These are phyloP conservation scores for Sinelater perroti DNA, from an alignment of 2,888 invertebrate species.

Conservation along the genomic window DNA sequence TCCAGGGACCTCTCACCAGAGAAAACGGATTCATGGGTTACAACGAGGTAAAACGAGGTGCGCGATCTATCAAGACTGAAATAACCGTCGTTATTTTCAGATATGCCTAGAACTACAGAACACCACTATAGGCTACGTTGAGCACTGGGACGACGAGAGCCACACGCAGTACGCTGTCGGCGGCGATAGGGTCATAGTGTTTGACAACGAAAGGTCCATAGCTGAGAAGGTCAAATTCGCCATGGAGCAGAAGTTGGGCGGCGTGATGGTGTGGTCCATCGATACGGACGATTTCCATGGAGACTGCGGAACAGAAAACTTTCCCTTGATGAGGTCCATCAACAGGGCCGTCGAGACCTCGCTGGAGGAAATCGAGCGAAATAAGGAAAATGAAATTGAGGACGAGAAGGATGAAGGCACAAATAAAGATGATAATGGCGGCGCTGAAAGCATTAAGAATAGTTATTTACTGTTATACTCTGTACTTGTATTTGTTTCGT, in stretches of 20 bases:
- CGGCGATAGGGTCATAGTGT: conserved; percentile 74
- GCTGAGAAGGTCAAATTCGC: conserved; percentile 76
- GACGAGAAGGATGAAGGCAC: conserved; percentile 16
- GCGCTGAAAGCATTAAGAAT: not conserved
- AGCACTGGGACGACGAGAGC: conserved; percentile 74
- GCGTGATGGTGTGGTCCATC: conserved; percentile 89
- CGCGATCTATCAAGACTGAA: not conserved
- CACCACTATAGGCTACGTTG: conserved; percentile 70
- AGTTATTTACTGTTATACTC: not conserved
- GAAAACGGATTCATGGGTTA: conserved; percentile 89
- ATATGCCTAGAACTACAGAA: conserved; percentile 72
- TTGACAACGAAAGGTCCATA: conserved; percentile 80
- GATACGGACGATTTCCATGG: conserved; percentile 89
- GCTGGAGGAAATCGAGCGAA: conserved; percentile 62
- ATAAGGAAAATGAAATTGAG: conserved; percentile 60
- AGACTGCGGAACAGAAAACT: conserved; percentile 70
- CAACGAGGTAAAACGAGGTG: conserved; percentile 76
- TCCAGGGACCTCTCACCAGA: conserved; percentile 79
- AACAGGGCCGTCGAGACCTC: conserved; percentile 71
- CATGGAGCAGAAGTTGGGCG: conserved; percentile 72
- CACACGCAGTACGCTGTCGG: conserved; percentile 71
- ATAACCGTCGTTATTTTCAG: conserved; percentile 54
- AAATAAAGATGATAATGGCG: no score
- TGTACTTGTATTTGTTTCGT: conserved; percentile 4
- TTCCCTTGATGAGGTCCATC: conserved; percentile 76